phyloP scores from a whole-genome alignment of 1,140 invertebrate genomes.

The Platorchestia sp. region DNA sequence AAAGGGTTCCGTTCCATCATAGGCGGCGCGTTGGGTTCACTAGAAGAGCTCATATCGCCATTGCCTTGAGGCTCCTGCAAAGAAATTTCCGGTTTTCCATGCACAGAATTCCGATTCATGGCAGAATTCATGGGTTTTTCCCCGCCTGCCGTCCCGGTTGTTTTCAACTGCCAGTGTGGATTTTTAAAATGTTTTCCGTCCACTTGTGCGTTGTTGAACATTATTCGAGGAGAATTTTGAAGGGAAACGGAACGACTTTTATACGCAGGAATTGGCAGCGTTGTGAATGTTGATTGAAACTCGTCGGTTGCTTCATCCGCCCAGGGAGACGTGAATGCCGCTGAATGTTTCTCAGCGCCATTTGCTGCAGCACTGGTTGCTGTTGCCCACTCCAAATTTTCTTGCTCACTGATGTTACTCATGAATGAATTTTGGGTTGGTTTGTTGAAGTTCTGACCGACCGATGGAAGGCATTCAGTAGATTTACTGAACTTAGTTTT shows the following conservation, averaged over 20 bases:
- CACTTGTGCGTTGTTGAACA: background rate
- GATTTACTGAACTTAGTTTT: background rate
- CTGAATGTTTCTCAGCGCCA: background rate
- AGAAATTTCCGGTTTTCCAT: background rate
- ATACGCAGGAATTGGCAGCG: background rate
- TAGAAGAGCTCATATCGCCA: background rate
- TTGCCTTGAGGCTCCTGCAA: background rate
- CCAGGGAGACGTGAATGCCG: background rate
- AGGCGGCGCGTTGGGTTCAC: background rate
- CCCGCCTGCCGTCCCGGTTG: background rate
- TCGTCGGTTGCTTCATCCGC: background rate
- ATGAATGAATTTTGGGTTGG: background rate
- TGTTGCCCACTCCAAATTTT: background rate
- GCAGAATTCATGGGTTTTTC: background rate
- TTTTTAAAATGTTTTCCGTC: background rate
- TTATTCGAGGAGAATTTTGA: conserved; percentile 8
- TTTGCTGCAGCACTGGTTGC: background rate
- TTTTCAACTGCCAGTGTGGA: background rate
- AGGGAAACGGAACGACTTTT: background rate
- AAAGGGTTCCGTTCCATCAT: background rate
- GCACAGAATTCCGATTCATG: background rate
- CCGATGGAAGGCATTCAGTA: background rate
- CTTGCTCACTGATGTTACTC: background rate
- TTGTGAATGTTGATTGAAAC: background rate
- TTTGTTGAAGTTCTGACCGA: background rate